Evolutionary conservation across 2,797 vertebrate species (phyloP), one percentile per base, ranked within the genome.

Genomic region (Nyctibius grandis): DNA sequence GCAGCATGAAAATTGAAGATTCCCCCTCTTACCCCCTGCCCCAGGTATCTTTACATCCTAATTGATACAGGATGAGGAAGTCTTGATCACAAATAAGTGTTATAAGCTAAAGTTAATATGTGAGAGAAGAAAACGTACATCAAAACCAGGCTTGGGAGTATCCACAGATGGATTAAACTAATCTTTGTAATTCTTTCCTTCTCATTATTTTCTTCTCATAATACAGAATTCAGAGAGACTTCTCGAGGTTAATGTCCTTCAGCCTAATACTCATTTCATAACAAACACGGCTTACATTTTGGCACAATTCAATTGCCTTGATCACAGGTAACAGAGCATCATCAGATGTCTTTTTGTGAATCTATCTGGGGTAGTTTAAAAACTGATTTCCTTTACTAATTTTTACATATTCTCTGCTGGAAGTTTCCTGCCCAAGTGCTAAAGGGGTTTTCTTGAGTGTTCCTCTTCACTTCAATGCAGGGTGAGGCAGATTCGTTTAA

Each of bases 11-110:
- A 75, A 79, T 4, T 13, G 67, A 82, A 76, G 17, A 42, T 47
- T 44, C 5, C 1, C 8, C 3, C 9, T 44, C 11, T 42, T n/a
- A 6, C 1, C 7, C 17, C 4, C 14, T 31, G 22, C 15, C n/a
- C 31, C 29, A 76, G 18, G 26, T 65, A 13, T n/a, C 34, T 73
- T 70, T 57, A 25, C 33, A 73, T 51, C 51, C 51, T 31, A 70
- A 57, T 17, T 69, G 65, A 31, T 34, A 64, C 12, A 70, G 38
- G 11, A 65, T 57, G 54, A 44, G 57, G 40, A 80, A 80, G 22
- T 36, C 54, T 63, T 63, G 33, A 54, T 48, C 44, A 82, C 3
- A 11, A 51, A 21, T n/a, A 67, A 81, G 29, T 22, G 9, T 2
- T 38, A 34, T 53, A 77, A 81, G 44, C 48, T 90, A 23, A 44